phyloP scores from a whole-genome alignment of 2,113 vertebrate genomes.

The Trinectes maculatus region DNA sequence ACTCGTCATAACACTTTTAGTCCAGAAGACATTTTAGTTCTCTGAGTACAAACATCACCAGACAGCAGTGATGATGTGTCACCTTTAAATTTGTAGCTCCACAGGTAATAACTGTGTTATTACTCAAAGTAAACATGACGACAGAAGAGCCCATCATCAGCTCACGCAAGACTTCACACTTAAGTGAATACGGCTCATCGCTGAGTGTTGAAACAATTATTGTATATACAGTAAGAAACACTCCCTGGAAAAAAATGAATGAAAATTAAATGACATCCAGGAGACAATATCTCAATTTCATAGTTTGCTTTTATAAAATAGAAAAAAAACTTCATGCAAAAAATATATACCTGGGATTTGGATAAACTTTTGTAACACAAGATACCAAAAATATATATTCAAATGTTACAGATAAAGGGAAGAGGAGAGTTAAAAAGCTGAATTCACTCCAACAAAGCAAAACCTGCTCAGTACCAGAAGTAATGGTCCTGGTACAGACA shows the following conservation, averaged over 20 bases:
- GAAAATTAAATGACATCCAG: constrained; percentile 65
- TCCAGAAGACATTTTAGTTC: constrained; percentile 38
- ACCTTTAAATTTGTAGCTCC: constrained; percentile 36
- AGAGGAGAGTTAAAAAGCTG: constrained; percentile 60
- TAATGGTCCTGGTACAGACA: constrained; percentile 9
- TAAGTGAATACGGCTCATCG: constrained; percentile 55
- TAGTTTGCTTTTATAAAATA: constrained; percentile 77
- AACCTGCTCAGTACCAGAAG: constrained; percentile 39
- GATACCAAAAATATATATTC: constrained; percentile 83
- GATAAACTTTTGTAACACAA: constrained; percentile 78
- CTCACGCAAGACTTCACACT: constrained; percentile 35
- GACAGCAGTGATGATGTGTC: constrained; percentile 32
- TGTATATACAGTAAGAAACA: constrained; percentile 78
- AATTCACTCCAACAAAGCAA: constrained; percentile 51
- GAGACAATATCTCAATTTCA: constrained; percentile 48
- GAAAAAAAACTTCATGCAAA: constrained; percentile 82
- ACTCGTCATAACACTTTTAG: constrained; percentile 31
- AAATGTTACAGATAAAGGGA: constrained; percentile 69
- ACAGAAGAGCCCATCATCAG: constrained; percentile 28
- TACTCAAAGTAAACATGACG: constrained; percentile 68
- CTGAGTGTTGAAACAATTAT: constrained; percentile 56
- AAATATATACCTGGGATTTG: constrained; percentile 79
- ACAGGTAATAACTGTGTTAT: constrained; percentile 58
- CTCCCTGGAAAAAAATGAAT: constrained; percentile 50
- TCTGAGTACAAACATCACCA: constrained; percentile 54